Base-by-base conservation (phyloP, 2,113 vertebrate species). In the Limanda limanda region DNA sequence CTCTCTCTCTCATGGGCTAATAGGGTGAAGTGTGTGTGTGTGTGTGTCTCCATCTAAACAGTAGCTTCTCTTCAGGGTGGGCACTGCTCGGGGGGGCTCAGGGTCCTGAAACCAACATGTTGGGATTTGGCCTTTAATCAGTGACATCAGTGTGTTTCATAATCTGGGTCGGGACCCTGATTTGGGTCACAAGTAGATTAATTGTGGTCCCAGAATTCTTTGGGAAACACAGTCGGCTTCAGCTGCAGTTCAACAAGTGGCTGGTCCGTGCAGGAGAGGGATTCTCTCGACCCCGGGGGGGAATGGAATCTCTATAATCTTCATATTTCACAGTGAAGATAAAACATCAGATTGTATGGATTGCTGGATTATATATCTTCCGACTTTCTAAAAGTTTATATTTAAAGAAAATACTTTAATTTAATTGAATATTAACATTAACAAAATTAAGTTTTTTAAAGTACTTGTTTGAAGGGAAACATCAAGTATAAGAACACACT, bases 111-210 rank as follows among this genome's bases (percentile, higher is more conserved):
- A 65, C 64, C 47, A 76, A 73, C 89, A 75, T 78, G 76, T 76
- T 84, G 67, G 74, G 74, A 35, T 83, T 70, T 79, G 79, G 56
- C 81, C 86, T 77, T 67, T 87, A 83, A 92, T 87, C 77, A 83
- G 58, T 20, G 35, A 63, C 76, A 86, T 85, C 83, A 78, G 65
- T 81, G 74, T 70, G 62, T 24, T 68, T 76, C 69, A 77, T 81
- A 86, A 88, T 87, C 79, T 83, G 81, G 88, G 91, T 91, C 79
- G 63, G 61, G 84, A 80, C 84, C 86, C 81, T 80, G 85, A 74
- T 89, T 86, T 85, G 83, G 78, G 72, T 88, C 84, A 88, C 68
- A 82, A 74, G 48, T 74, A 69, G 79, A 90, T 82, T 81, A 87
- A 66, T 81, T 61, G 63, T 40, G 64, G 77, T 74, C 78, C 52